Base-by-base conservation (phyloP, 2,797 vertebrate species). In the Nyctalus aviator region DNA sequence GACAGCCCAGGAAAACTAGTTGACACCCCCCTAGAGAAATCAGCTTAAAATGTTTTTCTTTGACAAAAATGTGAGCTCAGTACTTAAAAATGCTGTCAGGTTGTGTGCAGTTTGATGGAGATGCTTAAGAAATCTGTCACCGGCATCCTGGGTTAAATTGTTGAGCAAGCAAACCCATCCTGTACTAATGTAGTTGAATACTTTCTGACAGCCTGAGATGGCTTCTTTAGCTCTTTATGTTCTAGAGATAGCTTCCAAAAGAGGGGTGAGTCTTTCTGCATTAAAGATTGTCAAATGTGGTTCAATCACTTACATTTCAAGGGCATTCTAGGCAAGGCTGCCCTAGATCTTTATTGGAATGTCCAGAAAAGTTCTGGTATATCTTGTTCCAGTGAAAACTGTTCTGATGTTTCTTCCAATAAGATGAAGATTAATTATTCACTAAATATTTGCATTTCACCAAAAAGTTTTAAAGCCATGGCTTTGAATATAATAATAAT, bases 131-230 rank as follows among this genome's bases (percentile, higher is more conserved):
- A 96, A 95, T 78, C 95, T 97, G 94, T 96, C 94, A 88, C 73
- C 93, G 95, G 86, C 81, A 96, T 94, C 91, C 69, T 84, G 37
- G 21, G 66, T 93, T 97, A 97, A 96, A 96, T 83, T 23, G 2
- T 88, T 95, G 77, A 91, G 69, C 77, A 85, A 95, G 92, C 3
- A 8, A 96, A 88, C 93, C 44, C 82, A 95, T 93, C 79, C 76
- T 85, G 68, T 82, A 75, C 81, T 96, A 95, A 96, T 23, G 57
- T 93, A 88, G 86, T 53, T 62, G 88, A 90, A 84, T 96, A 93
- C 92, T 95, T 96, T 96, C 94, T 97, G 97, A 96, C 92, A 97
- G 77, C 76, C 85, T 95, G 91, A 57, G 35, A 95, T 89, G 88
- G 78, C 84, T 96, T 89, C 71, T 97, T 95, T 95, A 94, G 83